phyloP scores from a whole-genome alignment of 1,140 invertebrate genomes.

The Neodiprion pinetum region DNA sequence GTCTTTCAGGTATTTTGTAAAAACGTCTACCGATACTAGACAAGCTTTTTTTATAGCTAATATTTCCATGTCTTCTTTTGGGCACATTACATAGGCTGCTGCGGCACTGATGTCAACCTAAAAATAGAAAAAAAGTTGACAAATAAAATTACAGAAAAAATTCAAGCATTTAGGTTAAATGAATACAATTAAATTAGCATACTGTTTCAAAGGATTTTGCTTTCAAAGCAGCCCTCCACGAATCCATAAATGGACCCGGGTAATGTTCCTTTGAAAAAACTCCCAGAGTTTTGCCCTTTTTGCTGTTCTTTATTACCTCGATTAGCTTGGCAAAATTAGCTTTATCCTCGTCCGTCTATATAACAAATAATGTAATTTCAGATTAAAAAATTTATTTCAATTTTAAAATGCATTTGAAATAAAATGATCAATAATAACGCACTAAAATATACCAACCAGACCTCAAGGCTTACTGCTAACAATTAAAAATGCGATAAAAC shows the following conservation, averaged over 20 bases:
- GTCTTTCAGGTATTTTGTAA: slow-evolving; percentile 95
- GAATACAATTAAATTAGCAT: slow-evolving; percentile 30
- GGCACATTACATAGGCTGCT: slow-evolving; percentile 88
- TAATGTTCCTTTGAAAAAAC: slow-evolving; percentile 95
- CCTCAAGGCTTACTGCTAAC: slow-evolving; percentile 4
- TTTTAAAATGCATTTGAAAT: slow-evolving; percentile 10
- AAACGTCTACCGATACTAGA: slow-evolving; percentile 92
- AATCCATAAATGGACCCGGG: slow-evolving; percentile 90
- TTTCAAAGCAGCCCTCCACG: slow-evolving; percentile 83
- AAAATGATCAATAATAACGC: background rate
- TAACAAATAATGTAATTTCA: slow-evolving; percentile 33
- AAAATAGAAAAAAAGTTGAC: slow-evolving; percentile 22
- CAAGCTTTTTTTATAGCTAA: slow-evolving; percentile 94
- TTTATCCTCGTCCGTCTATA: slow-evolving; percentile 94
- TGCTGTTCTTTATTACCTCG: slow-evolving; percentile 85
- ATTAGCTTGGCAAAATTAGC: slow-evolving; percentile 91
- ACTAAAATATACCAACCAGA: slow-evolving; percentile 17
- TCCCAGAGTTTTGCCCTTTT: slow-evolving; percentile 90
- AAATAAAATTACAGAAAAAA: slow-evolving; percentile 6
- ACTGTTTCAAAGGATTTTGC: slow-evolving; percentile 82
- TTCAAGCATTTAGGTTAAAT: slow-evolving; percentile 8
- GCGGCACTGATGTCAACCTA: slow-evolving; percentile 86
- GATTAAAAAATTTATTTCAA: slow-evolving; percentile 22
- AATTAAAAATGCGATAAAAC: background rate
- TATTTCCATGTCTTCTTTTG: slow-evolving; percentile 95